These are phyloP conservation scores for Thamnophis sirtalis DNA, from an alignment of 2,113 vertebrate species.

Conservation along the genomic window DNA sequence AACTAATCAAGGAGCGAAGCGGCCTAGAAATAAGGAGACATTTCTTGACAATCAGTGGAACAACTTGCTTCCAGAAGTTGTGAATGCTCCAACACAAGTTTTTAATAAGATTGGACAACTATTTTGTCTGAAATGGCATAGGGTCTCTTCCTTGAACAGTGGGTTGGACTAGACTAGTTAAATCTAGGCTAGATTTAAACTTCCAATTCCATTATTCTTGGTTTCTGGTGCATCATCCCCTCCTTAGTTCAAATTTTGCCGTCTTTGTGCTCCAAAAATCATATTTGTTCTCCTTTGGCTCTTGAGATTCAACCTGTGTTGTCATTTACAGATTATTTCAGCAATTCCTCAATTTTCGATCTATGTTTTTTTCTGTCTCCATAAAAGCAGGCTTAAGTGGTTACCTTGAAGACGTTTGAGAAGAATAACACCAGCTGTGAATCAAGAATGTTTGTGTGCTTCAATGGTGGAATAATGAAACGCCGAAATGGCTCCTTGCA, in stretches of 20 bases:
- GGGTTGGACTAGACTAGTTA: too few species aligned
- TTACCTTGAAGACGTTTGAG: background rate
- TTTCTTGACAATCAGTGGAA: background rate
- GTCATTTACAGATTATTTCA: background rate
- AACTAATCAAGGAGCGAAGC: background rate
- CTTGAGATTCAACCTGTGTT: background rate
- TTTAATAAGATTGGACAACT: background rate
- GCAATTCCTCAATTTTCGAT: background rate
- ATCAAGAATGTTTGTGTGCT: background rate
- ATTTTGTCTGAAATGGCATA: background rate
- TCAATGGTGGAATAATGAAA: background rate
- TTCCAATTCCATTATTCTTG: background rate
- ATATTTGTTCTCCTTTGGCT: background rate
- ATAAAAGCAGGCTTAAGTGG: background rate
- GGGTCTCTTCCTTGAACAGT: background rate
- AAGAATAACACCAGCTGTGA: background rate
- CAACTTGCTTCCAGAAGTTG: background rate
- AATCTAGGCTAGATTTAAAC: too few species aligned
- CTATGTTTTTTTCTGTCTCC: background rate
- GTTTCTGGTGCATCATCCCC: background rate
- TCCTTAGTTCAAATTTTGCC: background rate
- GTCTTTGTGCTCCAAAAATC: background rate
- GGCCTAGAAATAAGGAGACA: background rate
- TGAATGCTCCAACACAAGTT: background rate
- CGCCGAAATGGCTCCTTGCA: background rate